These are phyloP conservation scores for Elephas maximus DNA, from an alignment of 2,113 vertebrate species.

Conservation along the genomic window DNA sequence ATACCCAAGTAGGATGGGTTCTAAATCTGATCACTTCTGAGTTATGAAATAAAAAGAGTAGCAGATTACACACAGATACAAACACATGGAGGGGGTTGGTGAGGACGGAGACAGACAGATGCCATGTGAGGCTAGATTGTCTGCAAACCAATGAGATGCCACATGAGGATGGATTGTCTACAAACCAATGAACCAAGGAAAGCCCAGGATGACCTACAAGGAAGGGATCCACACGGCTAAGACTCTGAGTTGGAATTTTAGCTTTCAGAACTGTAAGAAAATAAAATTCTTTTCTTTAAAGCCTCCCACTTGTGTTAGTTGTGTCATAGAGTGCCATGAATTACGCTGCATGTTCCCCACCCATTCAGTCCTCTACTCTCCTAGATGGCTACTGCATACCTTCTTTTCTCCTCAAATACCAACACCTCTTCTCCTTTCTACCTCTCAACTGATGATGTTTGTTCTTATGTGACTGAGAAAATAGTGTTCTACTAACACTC, in stretches of 20 bases:
- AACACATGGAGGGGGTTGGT: neutral
- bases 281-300: neutral
- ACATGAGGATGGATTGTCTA: neutral
- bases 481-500: neutral
- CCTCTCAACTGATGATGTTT: neutral
- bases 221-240: neutral
- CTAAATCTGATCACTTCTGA: neutral
- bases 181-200: neutral
- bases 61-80: neutral
- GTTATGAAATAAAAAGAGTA: neutral
- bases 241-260: neutral
- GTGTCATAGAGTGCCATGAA: neutral
- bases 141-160: neutral
- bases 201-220: neutral
- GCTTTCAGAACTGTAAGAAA: neutral
- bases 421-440: neutral
- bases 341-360: accelerated
- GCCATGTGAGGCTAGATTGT: neutral
- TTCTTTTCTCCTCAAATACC: neutral
- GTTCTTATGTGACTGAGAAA: neutral
- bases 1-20: neutral
- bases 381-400: neutral
- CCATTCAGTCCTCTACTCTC: neutral
- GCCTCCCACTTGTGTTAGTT: neutral
- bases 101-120: neutral